These are phyloP conservation scores for Sus scrofa DNA, from an alignment of 2,113 vertebrate species.

Conservation along the genomic window DNA sequence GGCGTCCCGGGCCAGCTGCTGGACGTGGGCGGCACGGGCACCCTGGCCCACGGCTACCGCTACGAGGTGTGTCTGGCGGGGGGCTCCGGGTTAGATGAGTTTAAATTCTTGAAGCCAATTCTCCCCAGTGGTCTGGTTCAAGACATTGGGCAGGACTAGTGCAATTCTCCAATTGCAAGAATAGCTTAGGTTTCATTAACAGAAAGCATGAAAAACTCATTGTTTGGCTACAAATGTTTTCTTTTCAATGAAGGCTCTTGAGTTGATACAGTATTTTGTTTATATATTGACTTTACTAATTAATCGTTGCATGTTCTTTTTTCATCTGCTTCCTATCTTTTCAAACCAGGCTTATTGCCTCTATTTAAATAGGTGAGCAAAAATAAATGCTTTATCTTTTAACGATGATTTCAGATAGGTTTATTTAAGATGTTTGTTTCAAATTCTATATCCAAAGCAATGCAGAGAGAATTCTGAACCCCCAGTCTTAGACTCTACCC, in stretches of 20 bases:
- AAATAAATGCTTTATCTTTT: slow-evolving; percentile 42
- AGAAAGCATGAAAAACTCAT: neutral
- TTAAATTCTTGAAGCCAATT: slow-evolving; percentile 54
- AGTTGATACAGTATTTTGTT: neutral
- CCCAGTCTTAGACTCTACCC: neutral
- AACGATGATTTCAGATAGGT: neutral
- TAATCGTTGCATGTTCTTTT: neutral
- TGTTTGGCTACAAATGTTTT: neutral
- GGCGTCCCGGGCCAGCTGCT: slow-evolving; percentile 25
- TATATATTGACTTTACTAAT: neutral
- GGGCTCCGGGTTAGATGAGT: neutral
- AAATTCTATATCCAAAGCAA: neutral
- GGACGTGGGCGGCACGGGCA: neutral
- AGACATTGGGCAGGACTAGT: neutral
- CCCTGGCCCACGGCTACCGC: slow-evolving; percentile 29
- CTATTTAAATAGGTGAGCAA: neutral
- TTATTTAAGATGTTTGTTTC: neutral
- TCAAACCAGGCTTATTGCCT: no score
- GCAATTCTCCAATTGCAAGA: neutral
- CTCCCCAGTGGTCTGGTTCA: slow-evolving; percentile 12
- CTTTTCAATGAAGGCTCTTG: neutral
- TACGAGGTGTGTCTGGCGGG: slow-evolving; percentile 27
- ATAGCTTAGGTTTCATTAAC: neutral
- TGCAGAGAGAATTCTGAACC: neutral
- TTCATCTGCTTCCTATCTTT: neutral